Evolutionary conservation across 37 sponge, comb jelly and placozoan genomes (phyloP), one percentile per base, ranked within the genome.

Genomic region (Agelas oroides): DNA sequence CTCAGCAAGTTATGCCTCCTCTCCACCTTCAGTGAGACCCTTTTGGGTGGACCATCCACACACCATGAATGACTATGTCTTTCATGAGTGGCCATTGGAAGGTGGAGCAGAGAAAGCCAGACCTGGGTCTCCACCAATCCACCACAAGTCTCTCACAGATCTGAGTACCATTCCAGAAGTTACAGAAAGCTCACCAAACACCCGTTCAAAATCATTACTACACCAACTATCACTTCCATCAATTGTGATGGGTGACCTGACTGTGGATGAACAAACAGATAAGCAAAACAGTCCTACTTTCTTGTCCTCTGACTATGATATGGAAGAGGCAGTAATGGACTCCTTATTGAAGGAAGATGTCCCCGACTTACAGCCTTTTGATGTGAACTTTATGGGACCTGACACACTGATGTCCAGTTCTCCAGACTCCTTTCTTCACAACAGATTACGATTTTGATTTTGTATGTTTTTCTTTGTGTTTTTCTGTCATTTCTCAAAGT

Each of bases 171-270:
- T 78, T 15, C 70, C 75, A 0, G 84, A 82, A 16, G 46, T 65
- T 23, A 38, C 54, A 13, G 80, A 74, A 60, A 33, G 46, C 16
- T 37, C 62, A 2, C 30, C 77, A 0, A 46, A 57, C 39, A 81
- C 54, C 61, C 63, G 78, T 52, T 76, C 32, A 41, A 53, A 61
- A 14, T 21, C 64, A 11, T 30, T 80, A 27, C 59, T 58, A 15
- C 93, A 93, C 54, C 94, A 89, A 41, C 87, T 83, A 36, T 94
- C 94, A 14, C 70, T 94, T 27, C 94, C 94, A 17, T 89, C 87
- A 25, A 70, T 93, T 16, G 83, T 70, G 13, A 86, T 94, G 77
- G 75, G 76, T 5, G 92, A 92, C 71, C 67, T 70, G 35, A 61
- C 75, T 0, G 33, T 81, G 28, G 91, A 91, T n/a, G 79, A 91